phyloP scores from a whole-genome alignment of 2,888 invertebrate species.

The Balanococcus diminutus region DNA sequence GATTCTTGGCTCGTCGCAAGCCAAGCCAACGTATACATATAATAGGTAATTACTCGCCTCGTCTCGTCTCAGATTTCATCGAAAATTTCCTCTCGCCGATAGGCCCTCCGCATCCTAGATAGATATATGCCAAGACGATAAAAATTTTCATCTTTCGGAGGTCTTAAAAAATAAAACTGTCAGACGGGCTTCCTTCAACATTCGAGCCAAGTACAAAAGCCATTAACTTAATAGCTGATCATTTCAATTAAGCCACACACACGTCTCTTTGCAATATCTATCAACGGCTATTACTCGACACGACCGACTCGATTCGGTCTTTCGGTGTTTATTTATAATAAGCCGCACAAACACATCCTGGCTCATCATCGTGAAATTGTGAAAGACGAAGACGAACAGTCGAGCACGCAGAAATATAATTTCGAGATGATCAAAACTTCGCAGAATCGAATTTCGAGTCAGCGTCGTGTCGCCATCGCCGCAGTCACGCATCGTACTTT shows the following conservation, averaged over 20 bases:
- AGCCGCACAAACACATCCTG: not conserved
- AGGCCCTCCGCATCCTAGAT: no score
- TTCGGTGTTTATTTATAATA: not conserved
- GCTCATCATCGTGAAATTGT: not conserved
- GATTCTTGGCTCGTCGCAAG: not conserved
- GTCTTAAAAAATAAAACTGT: conserved; percentile 13
- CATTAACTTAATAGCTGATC: conserved; percentile 33
- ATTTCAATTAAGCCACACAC: conserved; percentile 21
- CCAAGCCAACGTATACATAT: not conserved
- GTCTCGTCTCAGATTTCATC: conserved; percentile 6
- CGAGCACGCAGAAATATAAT: not conserved
- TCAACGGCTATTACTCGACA: conserved; percentile 28
- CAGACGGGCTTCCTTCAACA: conserved; percentile 18
- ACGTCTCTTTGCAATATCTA: conserved; percentile 36
- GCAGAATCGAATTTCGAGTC: not conserved
- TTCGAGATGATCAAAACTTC: not conserved
- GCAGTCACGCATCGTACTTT: not conserved
- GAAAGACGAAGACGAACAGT: no score
- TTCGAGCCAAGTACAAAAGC: conserved; percentile 30
- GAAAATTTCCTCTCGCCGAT: not conserved
- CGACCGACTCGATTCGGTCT: no score
- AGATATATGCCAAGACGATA: not conserved
- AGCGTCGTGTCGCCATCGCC: not conserved
- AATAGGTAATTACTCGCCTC: not conserved
- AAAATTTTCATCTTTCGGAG: conserved; percentile 23